phyloP scores from a whole-genome alignment of 2,113 vertebrate species.

The Edolisoma coerulescens region DNA sequence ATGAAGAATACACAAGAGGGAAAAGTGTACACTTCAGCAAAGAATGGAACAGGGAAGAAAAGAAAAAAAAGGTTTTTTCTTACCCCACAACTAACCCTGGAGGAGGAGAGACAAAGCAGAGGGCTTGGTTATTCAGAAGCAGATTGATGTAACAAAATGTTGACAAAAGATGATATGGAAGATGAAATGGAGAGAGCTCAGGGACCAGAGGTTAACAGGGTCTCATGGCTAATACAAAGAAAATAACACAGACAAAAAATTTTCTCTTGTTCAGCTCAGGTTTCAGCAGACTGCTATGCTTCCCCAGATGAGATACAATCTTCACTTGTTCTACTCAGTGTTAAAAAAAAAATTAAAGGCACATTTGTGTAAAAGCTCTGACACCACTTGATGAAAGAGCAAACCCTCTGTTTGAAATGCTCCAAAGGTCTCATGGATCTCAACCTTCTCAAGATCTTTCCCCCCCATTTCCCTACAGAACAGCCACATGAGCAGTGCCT shows the following conservation, averaged over 20 bases:
- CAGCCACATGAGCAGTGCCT: background rate
- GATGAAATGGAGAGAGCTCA: background rate
- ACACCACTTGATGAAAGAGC: background rate
- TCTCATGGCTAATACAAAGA: background rate
- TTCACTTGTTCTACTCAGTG: rapidly evolving
- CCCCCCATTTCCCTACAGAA: background rate
- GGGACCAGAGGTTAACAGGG: background rate
- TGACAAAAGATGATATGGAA: background rate
- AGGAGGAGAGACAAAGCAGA: background rate
- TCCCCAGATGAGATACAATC: background rate
- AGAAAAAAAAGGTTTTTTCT: background rate
- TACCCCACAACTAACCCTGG: background rate
- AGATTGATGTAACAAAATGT: background rate
- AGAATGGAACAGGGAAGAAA: background rate
- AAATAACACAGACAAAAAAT: background rate
- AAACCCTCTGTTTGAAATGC: background rate
- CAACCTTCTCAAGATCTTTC: background rate
- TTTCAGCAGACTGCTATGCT: background rate
- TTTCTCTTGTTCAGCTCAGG: background rate
- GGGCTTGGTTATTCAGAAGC: background rate
- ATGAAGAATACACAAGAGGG: background rate
- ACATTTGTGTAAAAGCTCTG: background rate
- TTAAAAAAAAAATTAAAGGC: background rate
- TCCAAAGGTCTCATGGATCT: background rate
- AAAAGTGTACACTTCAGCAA: background rate